phyloP scores from a whole-genome alignment of 2,888 invertebrate genomes.

The Oscheius sp. region DNA sequence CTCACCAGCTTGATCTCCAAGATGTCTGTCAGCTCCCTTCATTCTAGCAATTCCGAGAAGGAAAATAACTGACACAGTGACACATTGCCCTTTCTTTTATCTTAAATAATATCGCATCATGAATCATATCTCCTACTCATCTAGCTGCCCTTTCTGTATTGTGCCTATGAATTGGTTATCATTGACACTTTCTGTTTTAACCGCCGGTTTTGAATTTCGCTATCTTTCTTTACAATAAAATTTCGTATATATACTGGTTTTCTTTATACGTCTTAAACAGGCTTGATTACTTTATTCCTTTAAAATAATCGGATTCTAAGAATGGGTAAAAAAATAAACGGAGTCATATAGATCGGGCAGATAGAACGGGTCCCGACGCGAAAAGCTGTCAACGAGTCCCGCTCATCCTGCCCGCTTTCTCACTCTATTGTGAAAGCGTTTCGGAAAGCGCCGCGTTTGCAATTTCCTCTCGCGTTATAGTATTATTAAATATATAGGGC shows the following conservation, averaged over 20 bases:
- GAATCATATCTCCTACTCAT: background rate
- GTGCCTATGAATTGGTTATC: background rate
- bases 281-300: background rate
- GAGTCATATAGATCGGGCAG: background rate
- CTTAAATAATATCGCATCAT: too few relatives aligned
- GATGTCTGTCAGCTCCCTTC: background rate
- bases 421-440: background rate
- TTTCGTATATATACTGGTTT: too few relatives aligned
- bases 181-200: background rate
- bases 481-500: too few relatives aligned
- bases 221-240: too few relatives aligned
- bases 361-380: constrained; percentile 17
- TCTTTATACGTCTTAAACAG: too few relatives aligned
- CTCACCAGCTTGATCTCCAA: constrained; percentile 4
- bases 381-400: background rate
- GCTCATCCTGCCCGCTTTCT: too few relatives aligned
- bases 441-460: background rate
- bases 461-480: too few relatives aligned
- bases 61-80: background rate
- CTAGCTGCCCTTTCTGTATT: background rate
- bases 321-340: too few relatives aligned
- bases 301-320: too few relatives aligned
- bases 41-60: background rate
- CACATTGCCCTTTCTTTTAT: background rate
- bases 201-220: background rate